Percentiles rank a stretch among this genome's conserved stretches.
Conservation (phyloP, 2,797 vertebrate genomes). For the Lacerta agilis region DNA sequence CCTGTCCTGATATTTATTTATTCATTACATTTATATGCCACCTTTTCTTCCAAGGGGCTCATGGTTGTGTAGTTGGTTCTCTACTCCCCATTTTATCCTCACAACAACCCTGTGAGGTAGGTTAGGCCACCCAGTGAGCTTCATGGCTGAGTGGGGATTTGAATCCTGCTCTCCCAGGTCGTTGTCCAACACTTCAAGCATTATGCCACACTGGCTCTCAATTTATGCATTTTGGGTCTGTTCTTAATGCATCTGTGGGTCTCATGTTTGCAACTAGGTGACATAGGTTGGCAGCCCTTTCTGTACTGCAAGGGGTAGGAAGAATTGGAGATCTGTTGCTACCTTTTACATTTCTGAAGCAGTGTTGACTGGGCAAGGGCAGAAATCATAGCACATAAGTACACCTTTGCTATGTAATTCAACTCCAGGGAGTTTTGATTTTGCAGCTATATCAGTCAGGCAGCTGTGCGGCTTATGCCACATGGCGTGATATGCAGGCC, state of each 20-base stretch:
- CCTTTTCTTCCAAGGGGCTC: too few species aligned
- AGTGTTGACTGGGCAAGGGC: too few species aligned
- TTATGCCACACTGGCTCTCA: too few species aligned
- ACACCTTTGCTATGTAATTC: constrained; percentile 24
- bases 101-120: too few species aligned
- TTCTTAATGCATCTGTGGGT: not conserved
- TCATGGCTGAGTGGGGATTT: too few species aligned
- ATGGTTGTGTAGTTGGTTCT: too few species aligned
- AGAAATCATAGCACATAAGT: not conserved
- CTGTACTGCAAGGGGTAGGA: not conserved
- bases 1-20: too few species aligned
- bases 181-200: too few species aligned
- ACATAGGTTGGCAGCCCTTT: not conserved
- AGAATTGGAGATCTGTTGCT: not conserved
- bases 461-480: fast-evolving
- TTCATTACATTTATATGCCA: too few species aligned
- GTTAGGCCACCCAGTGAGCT: too few species aligned
- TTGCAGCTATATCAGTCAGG: not conserved
- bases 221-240: not conserved
- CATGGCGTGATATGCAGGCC: not conserved
- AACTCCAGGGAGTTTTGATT: constrained; percentile 19
- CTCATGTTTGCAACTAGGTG: not conserved
- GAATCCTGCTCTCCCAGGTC: too few species aligned
- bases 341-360: not conserved
- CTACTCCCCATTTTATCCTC: too few species aligned